phyloP scores from a whole-genome alignment of 1,140 invertebrate species.

The Heliconius melpomene region DNA sequence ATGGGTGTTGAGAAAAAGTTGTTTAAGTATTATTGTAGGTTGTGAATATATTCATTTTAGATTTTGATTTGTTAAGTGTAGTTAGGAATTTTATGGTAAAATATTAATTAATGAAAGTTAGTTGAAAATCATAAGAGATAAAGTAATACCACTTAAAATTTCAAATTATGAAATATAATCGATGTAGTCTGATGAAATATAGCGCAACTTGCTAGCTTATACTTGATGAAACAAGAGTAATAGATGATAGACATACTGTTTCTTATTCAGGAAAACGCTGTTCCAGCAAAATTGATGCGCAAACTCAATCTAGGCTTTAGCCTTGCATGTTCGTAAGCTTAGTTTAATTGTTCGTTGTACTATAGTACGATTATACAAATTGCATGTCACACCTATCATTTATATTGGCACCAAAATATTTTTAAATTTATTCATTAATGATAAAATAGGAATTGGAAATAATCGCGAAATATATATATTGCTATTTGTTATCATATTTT shows the following conservation, averaged over 20 bases:
- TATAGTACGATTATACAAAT: not conserved
- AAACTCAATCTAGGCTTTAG: constrained; percentile 32
- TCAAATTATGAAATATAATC: too few species aligned
- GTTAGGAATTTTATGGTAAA: not conserved
- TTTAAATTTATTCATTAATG: constrained; percentile 10
- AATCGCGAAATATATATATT: not conserved
- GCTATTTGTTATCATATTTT: not conserved
- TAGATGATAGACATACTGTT: constrained; percentile 13
- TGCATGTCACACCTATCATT: constrained; percentile 24
- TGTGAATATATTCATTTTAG: too few species aligned
- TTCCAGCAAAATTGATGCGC: constrained; percentile 29
- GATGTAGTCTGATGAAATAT: too few species aligned
- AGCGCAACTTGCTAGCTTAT: too few species aligned
- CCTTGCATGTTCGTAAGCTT: constrained; percentile 38
- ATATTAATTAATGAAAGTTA: not conserved
- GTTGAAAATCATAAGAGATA: too few species aligned
- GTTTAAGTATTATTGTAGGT: too few species aligned
- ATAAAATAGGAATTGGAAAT: not conserved
- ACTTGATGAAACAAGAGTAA: too few species aligned
- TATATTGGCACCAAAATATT: constrained; percentile 6
- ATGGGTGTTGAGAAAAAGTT: too few species aligned
- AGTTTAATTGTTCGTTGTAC: constrained; percentile 24
- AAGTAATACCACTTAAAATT: too few species aligned
- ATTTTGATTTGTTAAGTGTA: not conserved
- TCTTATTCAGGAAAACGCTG: constrained; percentile 32